These are phyloP conservation scores for Bubalus kerabau DNA, from an alignment of 2,113 vertebrate genomes.

Conservation along the genomic window DNA sequence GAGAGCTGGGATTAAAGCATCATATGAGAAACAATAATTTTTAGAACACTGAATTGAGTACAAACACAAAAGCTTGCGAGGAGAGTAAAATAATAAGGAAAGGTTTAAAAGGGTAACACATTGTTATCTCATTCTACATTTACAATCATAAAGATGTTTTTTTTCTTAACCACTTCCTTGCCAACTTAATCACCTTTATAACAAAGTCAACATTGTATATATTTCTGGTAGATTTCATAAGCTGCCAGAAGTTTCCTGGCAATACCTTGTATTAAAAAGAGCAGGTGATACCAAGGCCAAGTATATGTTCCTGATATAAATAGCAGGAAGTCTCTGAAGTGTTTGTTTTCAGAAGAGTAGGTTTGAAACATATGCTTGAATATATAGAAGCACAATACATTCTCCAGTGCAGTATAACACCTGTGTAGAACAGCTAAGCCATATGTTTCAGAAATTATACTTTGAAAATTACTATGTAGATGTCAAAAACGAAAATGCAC, in stretches of 20 bases:
- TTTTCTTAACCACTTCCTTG: constrained; percentile 23
- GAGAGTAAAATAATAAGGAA: neutral
- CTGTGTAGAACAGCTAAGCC: neutral
- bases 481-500: constrained; percentile 14
- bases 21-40: neutral
- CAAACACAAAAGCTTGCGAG: neutral
- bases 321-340: constrained; percentile 54
- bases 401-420: neutral
- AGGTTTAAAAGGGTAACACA: neutral
- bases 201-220: constrained; percentile 37
- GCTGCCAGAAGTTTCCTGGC: constrained; percentile 56
- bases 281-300: constrained; percentile 36
- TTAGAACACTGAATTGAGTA: neutral
- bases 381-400: constrained; percentile 16
- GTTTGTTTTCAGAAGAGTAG: neutral
- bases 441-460: constrained; percentile 21
- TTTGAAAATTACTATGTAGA: neutral
- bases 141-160: neutral
- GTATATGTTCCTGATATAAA: constrained; percentile 59
- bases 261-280: constrained; percentile 49
- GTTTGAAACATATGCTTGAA: neutral
- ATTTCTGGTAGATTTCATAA: constrained; percentile 60
- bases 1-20: neutral
- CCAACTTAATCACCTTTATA: constrained; percentile 7
- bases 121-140: neutral